Evolutionary conservation across 1,140 invertebrate genomes (phyloP).

Genomic region (roundworm (Caenorhabditis elegans)): DNA sequence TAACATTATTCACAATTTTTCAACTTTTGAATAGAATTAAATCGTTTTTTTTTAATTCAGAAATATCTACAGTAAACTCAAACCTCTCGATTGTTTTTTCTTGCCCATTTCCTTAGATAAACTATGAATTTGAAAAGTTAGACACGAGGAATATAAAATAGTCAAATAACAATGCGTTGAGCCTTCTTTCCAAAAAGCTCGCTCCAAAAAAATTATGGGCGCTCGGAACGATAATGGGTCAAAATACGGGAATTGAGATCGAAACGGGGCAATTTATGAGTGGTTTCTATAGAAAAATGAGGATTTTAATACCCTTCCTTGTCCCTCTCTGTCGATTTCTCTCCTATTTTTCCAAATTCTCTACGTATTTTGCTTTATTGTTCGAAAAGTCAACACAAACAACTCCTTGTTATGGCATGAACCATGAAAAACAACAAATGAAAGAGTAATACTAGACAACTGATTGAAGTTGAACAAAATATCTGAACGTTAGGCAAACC

Average conservation of each 20-base stretch:
- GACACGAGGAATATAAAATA: no score
- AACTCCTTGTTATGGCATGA: no score
- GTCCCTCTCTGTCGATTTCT: not conserved
- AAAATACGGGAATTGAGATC: not conserved
- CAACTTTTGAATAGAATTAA: no score
- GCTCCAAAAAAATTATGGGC: constrained; percentile 5
- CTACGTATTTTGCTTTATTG: not conserved
- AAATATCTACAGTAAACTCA: not conserved
- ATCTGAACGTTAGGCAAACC: no score
- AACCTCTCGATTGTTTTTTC: not conserved
- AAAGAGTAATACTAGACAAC: not conserved
- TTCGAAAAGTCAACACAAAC: not conserved
- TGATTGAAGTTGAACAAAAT: no score
- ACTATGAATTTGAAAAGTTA: no score
- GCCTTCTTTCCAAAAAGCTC: no score
- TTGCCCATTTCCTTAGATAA: constrained; percentile 4
- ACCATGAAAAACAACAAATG: not conserved
- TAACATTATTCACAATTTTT: no score
- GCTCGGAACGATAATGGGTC: not conserved
- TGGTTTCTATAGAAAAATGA: constrained; percentile 3
- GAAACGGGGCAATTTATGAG: not conserved
- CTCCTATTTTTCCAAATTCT: not conserved
- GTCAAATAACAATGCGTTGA: not conserved
- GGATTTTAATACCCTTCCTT: not conserved
- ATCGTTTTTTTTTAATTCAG: no score